Base-by-base conservation (phyloP, 1,140 invertebrate genomes). In the Sycophaga agraensis region DNA sequence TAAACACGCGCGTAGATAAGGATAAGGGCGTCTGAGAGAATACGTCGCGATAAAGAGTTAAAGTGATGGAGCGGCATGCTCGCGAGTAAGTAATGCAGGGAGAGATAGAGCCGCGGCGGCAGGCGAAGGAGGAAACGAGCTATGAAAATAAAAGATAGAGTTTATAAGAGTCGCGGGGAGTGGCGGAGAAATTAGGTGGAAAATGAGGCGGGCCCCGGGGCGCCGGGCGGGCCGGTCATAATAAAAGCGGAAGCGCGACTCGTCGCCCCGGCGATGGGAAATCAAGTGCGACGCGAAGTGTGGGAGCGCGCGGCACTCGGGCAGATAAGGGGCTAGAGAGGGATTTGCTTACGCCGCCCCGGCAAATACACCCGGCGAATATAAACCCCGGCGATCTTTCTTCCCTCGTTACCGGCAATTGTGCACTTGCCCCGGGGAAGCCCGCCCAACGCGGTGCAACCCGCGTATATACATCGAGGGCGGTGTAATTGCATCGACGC, bases 91-190 rank as follows among this genome's bases (percentile, higher is more conserved):
- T 50, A 59, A 59, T 59, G 57, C 48, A 50, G 37, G 56, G 42
- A 59, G 35, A 49, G 56, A 59, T 49, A 50, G 50, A 42, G 37
- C 39, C 43, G 39, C 19, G 9, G 7, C 9, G 24, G 16, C 22
- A 24, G 24, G 53, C 16, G 53, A 49, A 39, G 31, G 57, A 26
- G 48, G 57, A 50, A 59, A 51, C 57, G 57, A 59, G 48, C 57
- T 51, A 39, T 59, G 57, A 51, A n/a, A 51, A 50, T 51, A 59
- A 43, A 59, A 59, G 48, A 45, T 57, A 59, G 37, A 51, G 48
- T 59, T 59, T 59, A 35, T 45, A 59, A 45, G 57, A 43, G 24
- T 5, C 31, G 7, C 28, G 28, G 42, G 42, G 35, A 46, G 35
- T 45, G 54, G 17, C 17, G 17, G 34, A 46, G 17, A 42, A 56